Percentiles rank a stretch among this genome's conserved stretches.
phyloP scores from a whole-genome alignment of 2,888 invertebrate species.

The Standfussiana lucernea region DNA sequence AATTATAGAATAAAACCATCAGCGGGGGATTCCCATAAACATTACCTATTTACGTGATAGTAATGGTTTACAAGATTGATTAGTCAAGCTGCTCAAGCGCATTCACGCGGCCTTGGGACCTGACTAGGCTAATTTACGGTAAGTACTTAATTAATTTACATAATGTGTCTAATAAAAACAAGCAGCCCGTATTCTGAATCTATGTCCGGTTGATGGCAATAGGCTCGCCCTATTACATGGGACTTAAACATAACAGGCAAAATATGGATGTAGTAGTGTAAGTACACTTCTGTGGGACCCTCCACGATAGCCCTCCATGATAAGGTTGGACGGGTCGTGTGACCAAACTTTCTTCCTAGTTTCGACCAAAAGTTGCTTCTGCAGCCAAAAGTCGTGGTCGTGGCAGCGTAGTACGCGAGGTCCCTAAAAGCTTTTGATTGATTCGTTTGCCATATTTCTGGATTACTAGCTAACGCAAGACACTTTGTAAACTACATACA shows the following conservation, averaged over 20 bases:
- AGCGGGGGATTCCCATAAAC: constrained; percentile 18
- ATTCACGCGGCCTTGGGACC: constrained; percentile 10
- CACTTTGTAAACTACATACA: constrained; percentile 8
- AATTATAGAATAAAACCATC: constrained; percentile 1
- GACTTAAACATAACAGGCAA: not conserved
- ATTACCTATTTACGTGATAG: not conserved
- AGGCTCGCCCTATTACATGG: not conserved
- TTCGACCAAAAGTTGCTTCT: not conserved
- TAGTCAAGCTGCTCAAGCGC: constrained; percentile 27
- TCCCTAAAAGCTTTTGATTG: not conserved
- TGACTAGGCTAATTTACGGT: not conserved
- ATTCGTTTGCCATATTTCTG: not conserved
- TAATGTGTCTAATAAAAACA: not conserved
- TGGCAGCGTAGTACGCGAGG: not conserved
- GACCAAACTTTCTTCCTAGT: not conserved
- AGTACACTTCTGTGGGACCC: not conserved
- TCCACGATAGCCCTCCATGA: not conserved
- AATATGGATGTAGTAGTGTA: not conserved
- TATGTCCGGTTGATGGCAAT: not conserved
- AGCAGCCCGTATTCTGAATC: not conserved
- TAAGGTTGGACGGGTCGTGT: not conserved
- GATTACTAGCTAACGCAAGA: not conserved
- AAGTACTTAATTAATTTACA: constrained; percentile 4
- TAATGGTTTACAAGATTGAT: constrained; percentile 26
- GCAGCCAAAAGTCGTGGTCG: not conserved